Evolutionary conservation across 1,140 invertebrate species (phyloP).

Genomic region (Halesus radiatus): DNA sequence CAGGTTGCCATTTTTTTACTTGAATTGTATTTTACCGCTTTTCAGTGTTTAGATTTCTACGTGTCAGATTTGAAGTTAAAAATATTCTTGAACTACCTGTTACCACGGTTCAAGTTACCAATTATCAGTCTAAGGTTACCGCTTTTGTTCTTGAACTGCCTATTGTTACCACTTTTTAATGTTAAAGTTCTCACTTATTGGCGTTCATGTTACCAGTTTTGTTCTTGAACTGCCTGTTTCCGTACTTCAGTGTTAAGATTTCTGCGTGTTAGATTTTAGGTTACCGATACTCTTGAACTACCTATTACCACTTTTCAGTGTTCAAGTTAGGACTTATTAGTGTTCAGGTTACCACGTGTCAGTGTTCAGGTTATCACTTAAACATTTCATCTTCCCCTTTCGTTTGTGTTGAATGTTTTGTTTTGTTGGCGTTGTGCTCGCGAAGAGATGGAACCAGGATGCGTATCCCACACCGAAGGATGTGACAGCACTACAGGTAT

Average conservation of each 20-base stretch:
- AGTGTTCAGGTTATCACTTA: slow-evolving; percentile 16
- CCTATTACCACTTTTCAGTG: no score
- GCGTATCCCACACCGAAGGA: slow-evolving; percentile 83
- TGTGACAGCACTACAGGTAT: slow-evolving; percentile 85
- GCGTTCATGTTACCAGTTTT: not conserved
- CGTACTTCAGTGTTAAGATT: no score
- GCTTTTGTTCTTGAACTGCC: no score
- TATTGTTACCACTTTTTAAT: not conserved
- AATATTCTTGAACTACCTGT: no score
- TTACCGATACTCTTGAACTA: no score
- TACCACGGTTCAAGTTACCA: no score
- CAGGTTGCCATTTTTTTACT: not conserved
- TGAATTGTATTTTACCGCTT: no score
- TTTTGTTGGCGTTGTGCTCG: slow-evolving; percentile 52
- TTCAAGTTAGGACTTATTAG: not conserved
- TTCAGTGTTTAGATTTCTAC: no score
- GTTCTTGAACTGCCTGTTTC: not conserved
- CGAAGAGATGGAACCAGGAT: slow-evolving; percentile 79
- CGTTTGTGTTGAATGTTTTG: slow-evolving; percentile 56
- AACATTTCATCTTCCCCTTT: slow-evolving; percentile 23
- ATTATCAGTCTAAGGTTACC: no score
- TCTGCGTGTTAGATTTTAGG: no score
- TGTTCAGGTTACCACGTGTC: not conserved
- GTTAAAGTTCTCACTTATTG: no score
- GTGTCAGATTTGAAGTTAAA: no score